phyloP scores from a whole-genome alignment of 1,140 invertebrate genomes.

The Sitobion miscanthi region DNA sequence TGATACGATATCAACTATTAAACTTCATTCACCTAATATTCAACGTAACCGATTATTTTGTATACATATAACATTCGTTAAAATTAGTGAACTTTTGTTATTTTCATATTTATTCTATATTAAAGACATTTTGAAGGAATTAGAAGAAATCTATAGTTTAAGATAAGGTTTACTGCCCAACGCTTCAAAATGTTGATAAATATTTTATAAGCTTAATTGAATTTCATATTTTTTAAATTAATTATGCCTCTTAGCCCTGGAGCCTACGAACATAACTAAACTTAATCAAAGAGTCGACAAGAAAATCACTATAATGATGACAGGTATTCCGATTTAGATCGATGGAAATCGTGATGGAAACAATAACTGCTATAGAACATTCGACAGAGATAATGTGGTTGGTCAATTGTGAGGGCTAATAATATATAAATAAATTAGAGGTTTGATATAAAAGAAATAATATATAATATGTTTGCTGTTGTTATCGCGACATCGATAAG shows the following conservation, averaged over 20 bases:
- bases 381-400: no score
- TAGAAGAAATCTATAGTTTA: background rate
- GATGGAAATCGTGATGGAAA: background rate
- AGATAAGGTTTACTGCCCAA: background rate
- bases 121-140: background rate
- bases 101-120: background rate
- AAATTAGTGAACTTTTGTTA: background rate
- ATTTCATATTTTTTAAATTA: background rate
- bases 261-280: background rate
- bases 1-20: background rate
- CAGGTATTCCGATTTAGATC: background rate
- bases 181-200: background rate
- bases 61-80: no score
- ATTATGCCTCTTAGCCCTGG: background rate
- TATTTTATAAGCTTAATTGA: slow-evolving; percentile 20
- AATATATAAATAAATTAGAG: no score
- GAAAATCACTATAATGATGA: no score
- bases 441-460: no score
- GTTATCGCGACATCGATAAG: no score
- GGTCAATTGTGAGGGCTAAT: no score
- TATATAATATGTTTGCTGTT: no score
- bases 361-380: background rate
- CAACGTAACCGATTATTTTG: no score
- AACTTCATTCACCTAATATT: no score
- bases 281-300: background rate